Base-by-base conservation (phyloP, 2,888 invertebrate genomes). In the Drosophila nr. perissopoda region DNA sequence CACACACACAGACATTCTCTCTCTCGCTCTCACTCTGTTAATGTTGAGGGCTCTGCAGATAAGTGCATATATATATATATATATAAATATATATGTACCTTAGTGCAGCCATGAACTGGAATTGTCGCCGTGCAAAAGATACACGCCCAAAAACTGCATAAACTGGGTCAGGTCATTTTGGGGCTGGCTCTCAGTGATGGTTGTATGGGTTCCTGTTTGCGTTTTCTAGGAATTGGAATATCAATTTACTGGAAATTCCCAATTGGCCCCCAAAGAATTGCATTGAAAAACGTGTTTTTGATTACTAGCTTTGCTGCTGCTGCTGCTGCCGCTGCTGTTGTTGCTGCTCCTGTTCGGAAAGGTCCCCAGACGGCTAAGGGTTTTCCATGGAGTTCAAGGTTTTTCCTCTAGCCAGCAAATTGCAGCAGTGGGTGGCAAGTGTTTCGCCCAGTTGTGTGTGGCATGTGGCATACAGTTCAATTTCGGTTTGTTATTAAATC, bases 41-140 rank as follows among this genome's bases (percentile, higher is more conserved):
- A 54, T 72, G 18, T 58, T n/a, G 18, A 27, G 10, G 49, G 40
- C 45, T 59, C 54, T 54, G 53, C 45, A 40, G 36, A 36, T 76
- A 57, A 45, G 45, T 45, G 21, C 53, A 58, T 57, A 31, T 18
- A 21, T 34, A 57, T 8, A 38, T 16, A 6, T 45, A 45, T 38
- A 18, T 18, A 16, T 45, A 33, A 25, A 34, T 36, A 16, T 36
- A 52, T n/a, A 33, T 57, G 6, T 42, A 57, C 29, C n/a, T 40
- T 80, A 78, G 69, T 87, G 85, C 85, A 90, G 77, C 89, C 90
- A 80, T 89, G 86, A 89, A 87, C 89, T 85, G 85, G 60, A 82
- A 82, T 53, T 78, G 64, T 67, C 45, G 63, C 67, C 79, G 68
- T 75, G 81, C 76, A 69, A 82, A 69, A 81, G 77, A 87, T 82